These are phyloP conservation scores for Lacerta agilis DNA, from an alignment of 2,797 vertebrate species.

Conservation along the genomic window DNA sequence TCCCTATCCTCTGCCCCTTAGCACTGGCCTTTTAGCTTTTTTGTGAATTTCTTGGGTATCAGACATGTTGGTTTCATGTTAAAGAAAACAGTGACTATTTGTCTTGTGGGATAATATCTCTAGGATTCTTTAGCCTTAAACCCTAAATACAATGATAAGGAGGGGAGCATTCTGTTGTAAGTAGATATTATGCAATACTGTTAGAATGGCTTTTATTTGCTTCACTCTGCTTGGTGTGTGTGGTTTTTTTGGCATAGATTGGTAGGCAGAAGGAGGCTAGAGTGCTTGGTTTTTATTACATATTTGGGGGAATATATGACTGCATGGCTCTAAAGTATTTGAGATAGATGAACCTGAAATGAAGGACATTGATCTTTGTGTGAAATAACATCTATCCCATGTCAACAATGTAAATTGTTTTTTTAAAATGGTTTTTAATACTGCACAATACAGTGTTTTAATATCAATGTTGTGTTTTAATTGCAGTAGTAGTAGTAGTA, in stretches of 20 bases:
- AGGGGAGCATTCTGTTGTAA: not conserved
- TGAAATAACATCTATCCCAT: not conserved
- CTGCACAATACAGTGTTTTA: no score
- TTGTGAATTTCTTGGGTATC: not conserved
- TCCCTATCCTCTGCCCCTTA: no score
- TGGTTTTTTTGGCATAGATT: not conserved
- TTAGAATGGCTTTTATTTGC: not conserved
- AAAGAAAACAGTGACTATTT: not conserved
- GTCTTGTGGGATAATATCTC: not conserved
- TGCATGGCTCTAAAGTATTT: not conserved
- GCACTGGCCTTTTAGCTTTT: not conserved
- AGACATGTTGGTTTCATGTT: not conserved
- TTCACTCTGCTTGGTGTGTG: not conserved
- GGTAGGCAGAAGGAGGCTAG: not conserved
- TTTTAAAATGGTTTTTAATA: no score
- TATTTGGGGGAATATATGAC: not conserved
- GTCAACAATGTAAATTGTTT: no score
- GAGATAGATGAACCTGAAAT: not conserved
- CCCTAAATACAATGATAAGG: not conserved
- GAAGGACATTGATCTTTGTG: not conserved
- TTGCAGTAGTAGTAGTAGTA: no score
- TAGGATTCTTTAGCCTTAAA: not conserved
- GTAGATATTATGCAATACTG: not conserved
- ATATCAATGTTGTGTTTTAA: no score
- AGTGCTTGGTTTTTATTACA: not conserved